Evolutionary conservation across 2,797 vertebrate genomes (phyloP), one percentile per base, ranked within the genome.

Genomic region (Etheostoma perlongum): DNA sequence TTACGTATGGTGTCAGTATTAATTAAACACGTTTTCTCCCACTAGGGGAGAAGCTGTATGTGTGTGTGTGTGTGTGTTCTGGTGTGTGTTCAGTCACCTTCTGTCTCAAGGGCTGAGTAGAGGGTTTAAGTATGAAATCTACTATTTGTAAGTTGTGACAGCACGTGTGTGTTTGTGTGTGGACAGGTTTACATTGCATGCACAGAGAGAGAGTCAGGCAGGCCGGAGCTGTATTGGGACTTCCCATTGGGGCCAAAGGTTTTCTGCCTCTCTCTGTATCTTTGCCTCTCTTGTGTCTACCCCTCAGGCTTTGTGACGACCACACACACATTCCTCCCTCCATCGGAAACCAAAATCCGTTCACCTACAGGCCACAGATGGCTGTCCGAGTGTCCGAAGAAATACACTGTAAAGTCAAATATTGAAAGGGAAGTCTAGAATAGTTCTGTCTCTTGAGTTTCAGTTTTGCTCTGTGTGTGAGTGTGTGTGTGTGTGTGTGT

Each of bases 21-120:
- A 89, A 90, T 91, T 90, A 92, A 92, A 90, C 85, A 85, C 73
- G 27, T 82, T 80, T 78, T 75, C 74, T 78, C 74, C 59, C 79
- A 79, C 74, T 40, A 53, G 78, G 80, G 70, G 60, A 74, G 72
- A 65, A 58, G 40, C 63, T 51, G 13, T 57, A 27, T 49, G 25
- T 77, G 67, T 68, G 68, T 76, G 55, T 66, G 72, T 61, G 53
- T 36, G 67, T 60, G 48, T 54, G 64, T 51, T 61, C 30, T 25
- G 46, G 21, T 18, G 25, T 60, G 40, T 23, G 52, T 33, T 78
- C 79, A 84, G 76, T 79, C 66, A 77, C 60, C 61, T 16, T 79
- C 61, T 67, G 63, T 70, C 71, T 81, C 60, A 59, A 49, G 36
- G 73, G 74, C 57, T 0, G 6, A 76, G 55, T 47, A 51, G 33